These are phyloP conservation scores for Drosophila histrio DNA, from an alignment of 2,888 invertebrate species.

Conservation along the genomic window DNA sequence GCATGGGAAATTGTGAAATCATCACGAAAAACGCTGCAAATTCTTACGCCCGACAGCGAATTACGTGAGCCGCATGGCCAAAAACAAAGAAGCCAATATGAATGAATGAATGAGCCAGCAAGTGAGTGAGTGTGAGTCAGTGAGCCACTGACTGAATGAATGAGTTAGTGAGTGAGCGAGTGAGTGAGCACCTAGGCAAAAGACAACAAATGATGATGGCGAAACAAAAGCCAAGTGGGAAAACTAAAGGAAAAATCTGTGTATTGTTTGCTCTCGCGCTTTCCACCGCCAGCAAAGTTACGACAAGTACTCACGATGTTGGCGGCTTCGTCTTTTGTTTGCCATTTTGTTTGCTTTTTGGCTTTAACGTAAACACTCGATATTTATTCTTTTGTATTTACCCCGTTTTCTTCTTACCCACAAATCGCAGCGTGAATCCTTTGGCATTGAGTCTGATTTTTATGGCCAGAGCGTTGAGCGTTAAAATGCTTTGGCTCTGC, in stretches of 20 bases:
- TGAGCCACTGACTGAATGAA: too few species aligned
- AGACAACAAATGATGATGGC: conserved; percentile 45
- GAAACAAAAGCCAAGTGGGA: conserved; percentile 44
- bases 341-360: conserved; percentile 60
- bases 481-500: conserved; percentile 36
- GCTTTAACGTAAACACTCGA: conserved; percentile 72
- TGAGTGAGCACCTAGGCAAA: conserved; percentile 47
- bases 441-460: conserved; percentile 66
- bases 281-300: conserved; percentile 15
- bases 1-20: conserved; percentile 69
- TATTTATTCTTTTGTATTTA: conserved; percentile 72
- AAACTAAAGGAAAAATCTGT: conserved; percentile 45
- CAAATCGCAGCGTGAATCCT: conserved; percentile 55
- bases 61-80: conserved; percentile 68
- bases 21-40: conserved; percentile 73
- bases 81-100: conserved; percentile 43
- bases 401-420: conserved; percentile 7
- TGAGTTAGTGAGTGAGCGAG: conserved; percentile 36
- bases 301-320: neutral
- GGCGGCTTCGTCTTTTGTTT: conserved; percentile 44
- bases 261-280: conserved; percentile 56
- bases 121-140: conserved; percentile 26
- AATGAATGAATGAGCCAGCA: conserved; percentile 25
- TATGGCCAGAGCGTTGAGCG: conserved; percentile 61
- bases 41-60: conserved; percentile 54